These are phyloP conservation scores for Stegastes partitus DNA, from an alignment of 2,113 vertebrate species.

Conservation along the genomic window DNA sequence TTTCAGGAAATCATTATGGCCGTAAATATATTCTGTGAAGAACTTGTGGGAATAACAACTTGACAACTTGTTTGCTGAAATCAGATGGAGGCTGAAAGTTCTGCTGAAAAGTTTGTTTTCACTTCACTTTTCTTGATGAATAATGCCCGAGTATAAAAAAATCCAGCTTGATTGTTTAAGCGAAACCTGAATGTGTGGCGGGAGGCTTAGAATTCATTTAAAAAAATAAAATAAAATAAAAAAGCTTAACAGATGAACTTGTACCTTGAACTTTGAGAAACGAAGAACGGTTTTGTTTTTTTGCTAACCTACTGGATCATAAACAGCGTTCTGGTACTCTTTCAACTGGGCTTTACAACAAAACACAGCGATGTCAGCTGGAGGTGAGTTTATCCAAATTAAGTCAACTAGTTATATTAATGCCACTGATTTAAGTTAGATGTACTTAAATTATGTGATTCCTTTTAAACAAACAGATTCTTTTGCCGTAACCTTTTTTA, in stretches of 20 bases:
- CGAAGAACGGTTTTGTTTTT: background rate
- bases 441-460: no score
- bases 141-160: constrained; percentile 11
- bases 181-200: constrained; percentile 46
- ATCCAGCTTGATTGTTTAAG: constrained; percentile 40
- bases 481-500: no score
- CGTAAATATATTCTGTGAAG: constrained; percentile 46
- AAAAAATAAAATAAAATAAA: constrained; percentile 7
- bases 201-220: constrained; percentile 31
- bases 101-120: constrained; percentile 58
- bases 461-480: no score
- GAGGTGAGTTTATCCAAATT: constrained; percentile 1
- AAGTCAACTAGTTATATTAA: no score
- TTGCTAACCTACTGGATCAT: background rate
- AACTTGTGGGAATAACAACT: constrained; percentile 22
- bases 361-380: background rate
- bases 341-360: background rate
- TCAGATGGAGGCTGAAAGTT: constrained; percentile 22
- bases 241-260: constrained; percentile 39
- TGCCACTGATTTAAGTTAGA: no score
- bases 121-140: constrained; percentile 41
- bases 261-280: background rate
- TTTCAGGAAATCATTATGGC: constrained; percentile 15
- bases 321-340: background rate
- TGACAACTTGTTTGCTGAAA: constrained; percentile 45